Evolutionary conservation across 1,140 invertebrate genomes (phyloP).

Genomic region (Eueides isabella): DNA sequence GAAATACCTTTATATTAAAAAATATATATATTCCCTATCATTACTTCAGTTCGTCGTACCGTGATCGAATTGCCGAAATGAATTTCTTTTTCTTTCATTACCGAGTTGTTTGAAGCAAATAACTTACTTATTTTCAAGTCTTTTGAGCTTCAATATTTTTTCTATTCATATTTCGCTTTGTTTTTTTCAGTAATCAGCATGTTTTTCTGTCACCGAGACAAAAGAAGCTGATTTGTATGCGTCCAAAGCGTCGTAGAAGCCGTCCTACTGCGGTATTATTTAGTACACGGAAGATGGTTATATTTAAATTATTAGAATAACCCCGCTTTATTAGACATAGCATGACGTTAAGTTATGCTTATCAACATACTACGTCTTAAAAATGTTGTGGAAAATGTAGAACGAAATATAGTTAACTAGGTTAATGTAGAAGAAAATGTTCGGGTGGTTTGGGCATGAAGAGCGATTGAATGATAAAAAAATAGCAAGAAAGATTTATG

Average conservation of each 20-base stretch:
- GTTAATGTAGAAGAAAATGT: no score
- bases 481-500: no score
- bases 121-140: conserved; percentile 12
- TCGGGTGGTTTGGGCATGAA: no score
- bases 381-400: no score
- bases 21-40: background rate
- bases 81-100: conserved; percentile 10
- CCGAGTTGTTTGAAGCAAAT: conserved; percentile 3
- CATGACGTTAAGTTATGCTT: no score
- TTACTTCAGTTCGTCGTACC: background rate
- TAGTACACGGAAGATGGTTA: no score
- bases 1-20: conserved; percentile 8
- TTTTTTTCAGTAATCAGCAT: background rate
- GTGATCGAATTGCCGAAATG: conserved; percentile 1
- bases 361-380: no score
- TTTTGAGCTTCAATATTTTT: background rate
- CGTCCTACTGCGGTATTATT: background rate
- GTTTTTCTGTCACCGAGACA: background rate
- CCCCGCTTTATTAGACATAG: no score
- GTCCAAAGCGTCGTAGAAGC: background rate
- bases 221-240: background rate
- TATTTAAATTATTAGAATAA: no score
- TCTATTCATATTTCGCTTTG: conserved; percentile 3
- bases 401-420: no score
- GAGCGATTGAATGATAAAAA: no score